A percentile compares a stretch with the other conserved stretches of the same genome.
Evolutionary conservation across 2,113 vertebrate species (phyloP).

Genomic region (Pristiophorus japonicus): DNA sequence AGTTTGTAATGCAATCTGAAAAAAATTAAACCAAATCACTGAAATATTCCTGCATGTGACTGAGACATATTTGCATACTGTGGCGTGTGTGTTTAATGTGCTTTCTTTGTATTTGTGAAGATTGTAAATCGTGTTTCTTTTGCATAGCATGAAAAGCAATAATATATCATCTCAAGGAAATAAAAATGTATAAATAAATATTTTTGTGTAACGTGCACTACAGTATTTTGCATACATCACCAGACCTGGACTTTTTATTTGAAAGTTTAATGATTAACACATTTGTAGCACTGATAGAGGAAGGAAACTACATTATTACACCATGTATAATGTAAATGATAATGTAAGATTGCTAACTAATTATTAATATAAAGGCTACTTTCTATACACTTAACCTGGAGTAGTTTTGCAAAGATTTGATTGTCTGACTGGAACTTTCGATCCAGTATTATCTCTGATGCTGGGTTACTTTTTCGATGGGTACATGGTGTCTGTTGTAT

Average conservation of each 20-base stretch:
- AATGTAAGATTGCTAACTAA: constrained; percentile 8
- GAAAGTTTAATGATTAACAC: neutral
- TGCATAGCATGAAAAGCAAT: constrained; percentile 5
- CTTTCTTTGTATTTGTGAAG: constrained; percentile 23
- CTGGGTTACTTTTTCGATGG: neutral
- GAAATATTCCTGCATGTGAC: constrained; percentile 6
- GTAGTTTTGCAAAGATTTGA: neutral
- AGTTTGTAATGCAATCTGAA: neutral
- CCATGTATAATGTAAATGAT: constrained; percentile 4
- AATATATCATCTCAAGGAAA: constrained; percentile 20
- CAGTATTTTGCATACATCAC: neutral
- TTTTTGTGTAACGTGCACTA: neutral
- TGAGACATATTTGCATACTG: neutral
- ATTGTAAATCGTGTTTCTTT: constrained; percentile 22
- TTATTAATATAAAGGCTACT: neutral
- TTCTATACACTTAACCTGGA: neutral
- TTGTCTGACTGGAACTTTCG: neutral
- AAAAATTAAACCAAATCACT: neutral
- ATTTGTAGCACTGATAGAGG: neutral
- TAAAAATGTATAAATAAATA: constrained; percentile 26
- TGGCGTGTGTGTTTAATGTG: constrained; percentile 14
- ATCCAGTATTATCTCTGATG: neutral
- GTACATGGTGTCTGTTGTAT: neutral
- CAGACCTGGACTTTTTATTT: neutral
- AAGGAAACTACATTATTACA: neutral